These are phyloP conservation scores for Erethizon dorsatum DNA, from an alignment of 2,797 vertebrate genomes.

Conservation along the genomic window DNA sequence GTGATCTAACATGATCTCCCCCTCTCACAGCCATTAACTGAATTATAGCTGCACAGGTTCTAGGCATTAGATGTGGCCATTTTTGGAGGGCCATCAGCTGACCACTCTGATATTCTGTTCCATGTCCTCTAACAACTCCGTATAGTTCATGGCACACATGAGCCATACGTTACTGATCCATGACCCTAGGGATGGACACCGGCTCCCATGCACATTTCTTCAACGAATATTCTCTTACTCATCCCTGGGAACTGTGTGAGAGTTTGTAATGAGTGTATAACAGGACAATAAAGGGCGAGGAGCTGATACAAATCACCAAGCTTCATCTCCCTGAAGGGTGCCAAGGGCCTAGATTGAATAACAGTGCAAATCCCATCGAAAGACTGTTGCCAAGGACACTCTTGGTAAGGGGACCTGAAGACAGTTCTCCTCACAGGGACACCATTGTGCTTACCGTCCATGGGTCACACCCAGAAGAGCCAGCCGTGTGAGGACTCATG, in stretches of 20 bases:
- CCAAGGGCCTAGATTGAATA: not conserved
- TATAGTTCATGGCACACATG: not conserved
- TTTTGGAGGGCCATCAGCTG: not conserved
- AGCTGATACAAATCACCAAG: not conserved
- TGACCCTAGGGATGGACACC: not conserved
- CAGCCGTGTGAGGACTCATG: not conserved
- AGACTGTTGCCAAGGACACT: not conserved
- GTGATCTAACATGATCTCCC: not conserved
- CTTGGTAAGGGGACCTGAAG: not conserved
- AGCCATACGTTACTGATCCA: not conserved
- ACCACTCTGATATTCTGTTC: not conserved
- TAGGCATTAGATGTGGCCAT: not conserved
- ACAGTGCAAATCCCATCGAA: not conserved
- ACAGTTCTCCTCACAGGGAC: not conserved
- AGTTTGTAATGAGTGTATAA: not conserved
- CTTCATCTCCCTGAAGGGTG: not conserved
- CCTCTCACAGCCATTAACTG: not conserved
- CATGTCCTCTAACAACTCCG: not conserved
- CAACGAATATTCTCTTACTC: not conserved
- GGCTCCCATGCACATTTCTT: not conserved
- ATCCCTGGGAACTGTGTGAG: not conserved
- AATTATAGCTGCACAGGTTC: not conserved
- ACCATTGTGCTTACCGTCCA: not conserved
- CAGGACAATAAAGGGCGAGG: not conserved
- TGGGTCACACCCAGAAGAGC: not conserved